These are phyloP conservation scores for Pseudobourletiella spinata DNA, from an alignment of 1,140 invertebrate species.

Conservation along the genomic window DNA sequence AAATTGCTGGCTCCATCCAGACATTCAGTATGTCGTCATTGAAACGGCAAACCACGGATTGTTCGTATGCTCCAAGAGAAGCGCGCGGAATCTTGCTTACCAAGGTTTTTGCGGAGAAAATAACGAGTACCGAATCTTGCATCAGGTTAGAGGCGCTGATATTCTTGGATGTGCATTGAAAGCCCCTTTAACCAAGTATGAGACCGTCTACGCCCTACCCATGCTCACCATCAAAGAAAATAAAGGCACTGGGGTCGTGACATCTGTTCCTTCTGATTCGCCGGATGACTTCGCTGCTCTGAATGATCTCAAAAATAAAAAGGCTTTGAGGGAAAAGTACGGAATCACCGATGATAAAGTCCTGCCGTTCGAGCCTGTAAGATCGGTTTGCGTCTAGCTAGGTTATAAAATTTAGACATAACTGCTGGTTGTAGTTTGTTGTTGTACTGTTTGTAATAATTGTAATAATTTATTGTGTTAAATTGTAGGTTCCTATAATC, in stretches of 20 bases:
- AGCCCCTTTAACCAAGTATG: slow-evolving; percentile 72
- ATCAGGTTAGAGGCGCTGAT: slow-evolving; percentile 66
- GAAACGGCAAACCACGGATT: slow-evolving; percentile 61
- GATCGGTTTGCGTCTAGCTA: slow-evolving; percentile 37
- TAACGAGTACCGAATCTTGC: slow-evolving; percentile 46
- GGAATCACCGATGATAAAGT: slow-evolving; percentile 88
- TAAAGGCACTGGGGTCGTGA: slow-evolving; percentile 96
- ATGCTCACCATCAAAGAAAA: slow-evolving; percentile 98
- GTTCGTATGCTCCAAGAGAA: slow-evolving; percentile 75
- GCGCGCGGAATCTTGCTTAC: slow-evolving; percentile 91
- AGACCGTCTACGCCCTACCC: slow-evolving; percentile 84
- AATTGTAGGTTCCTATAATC: slow-evolving; percentile 71
- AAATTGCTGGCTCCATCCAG: slow-evolving; percentile 95
- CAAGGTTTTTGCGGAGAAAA: slow-evolving; percentile 72
- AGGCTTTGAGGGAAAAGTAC: slow-evolving; percentile 87
- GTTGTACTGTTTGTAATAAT: neutral
- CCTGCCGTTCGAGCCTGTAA: slow-evolving; percentile 65
- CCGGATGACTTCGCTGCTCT: slow-evolving; percentile 97
- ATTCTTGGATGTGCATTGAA: slow-evolving; percentile 67
- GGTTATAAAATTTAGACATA: neutral
- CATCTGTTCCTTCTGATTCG: slow-evolving; percentile 96
- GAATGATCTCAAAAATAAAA: slow-evolving; percentile 90
- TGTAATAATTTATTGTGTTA: slow-evolving; percentile 14
- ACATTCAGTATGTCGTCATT: slow-evolving; percentile 86
- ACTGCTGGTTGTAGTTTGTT: neutral